Conservation (phyloP, 2,113 vertebrate genomes). For the Bufo gargarizans region DNA sequence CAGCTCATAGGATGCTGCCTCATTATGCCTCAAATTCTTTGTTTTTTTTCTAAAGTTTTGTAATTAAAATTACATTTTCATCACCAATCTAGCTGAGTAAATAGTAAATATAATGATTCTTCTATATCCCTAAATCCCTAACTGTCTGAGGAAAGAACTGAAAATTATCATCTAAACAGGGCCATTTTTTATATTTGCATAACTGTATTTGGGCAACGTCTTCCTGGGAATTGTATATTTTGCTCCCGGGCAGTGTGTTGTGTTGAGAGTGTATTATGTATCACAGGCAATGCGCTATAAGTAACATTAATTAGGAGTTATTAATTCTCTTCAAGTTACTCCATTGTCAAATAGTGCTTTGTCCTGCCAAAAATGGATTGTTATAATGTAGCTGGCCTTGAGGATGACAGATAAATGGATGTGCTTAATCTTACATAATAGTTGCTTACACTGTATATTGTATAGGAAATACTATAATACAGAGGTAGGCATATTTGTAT, state of each 20-base stretch:
- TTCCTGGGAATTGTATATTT: conserved; percentile 32
- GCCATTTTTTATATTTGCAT: conserved; percentile 3
- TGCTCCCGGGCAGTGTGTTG: conserved; percentile 37
- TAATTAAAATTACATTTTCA: conserved; percentile 46
- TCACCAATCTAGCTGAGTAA: conserved; percentile 3
- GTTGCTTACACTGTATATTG: not conserved
- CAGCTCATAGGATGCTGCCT: not conserved
- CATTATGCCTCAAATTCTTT: conserved; percentile 9
- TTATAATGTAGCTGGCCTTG: conserved; percentile 31
- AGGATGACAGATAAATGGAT: conserved; percentile 20
- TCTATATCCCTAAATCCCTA: not conserved
- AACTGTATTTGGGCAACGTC: conserved; percentile 17
- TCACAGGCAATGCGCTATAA: conserved; percentile 27
- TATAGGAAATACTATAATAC: not conserved
- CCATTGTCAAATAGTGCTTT: conserved; percentile 33
- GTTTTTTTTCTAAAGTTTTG: conserved; percentile 7
- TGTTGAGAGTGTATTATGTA: conserved; percentile 47
- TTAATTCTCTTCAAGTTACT: conserved; percentile 32
- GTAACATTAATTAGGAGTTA: conserved; percentile 55
- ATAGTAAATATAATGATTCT: conserved; percentile 16
- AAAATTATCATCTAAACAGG: not conserved
- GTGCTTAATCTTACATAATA: not conserved
- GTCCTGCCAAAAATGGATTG: conserved; percentile 22
- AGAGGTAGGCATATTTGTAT: not conserved
- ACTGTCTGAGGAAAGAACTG: not conserved